Percentiles rank a stretch among this genome's conserved stretches.
Evolutionary conservation across 2,113 vertebrate genomes (phyloP).

Genomic region (Thermophis baileyi): DNA sequence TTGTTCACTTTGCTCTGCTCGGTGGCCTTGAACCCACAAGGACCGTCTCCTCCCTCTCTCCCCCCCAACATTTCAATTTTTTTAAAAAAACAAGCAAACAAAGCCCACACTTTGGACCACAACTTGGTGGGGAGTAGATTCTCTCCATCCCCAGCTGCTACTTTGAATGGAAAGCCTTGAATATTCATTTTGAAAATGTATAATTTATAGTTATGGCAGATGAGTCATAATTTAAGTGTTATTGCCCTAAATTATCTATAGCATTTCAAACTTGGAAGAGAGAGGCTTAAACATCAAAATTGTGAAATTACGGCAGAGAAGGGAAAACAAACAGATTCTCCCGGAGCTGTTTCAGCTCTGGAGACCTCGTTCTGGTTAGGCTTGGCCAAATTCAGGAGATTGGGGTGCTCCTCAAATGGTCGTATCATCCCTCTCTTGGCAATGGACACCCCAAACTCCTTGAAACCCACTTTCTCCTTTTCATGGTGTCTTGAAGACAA

Average conservation of each 20-base stretch:
- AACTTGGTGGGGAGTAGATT: not conserved
- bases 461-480: not conserved
- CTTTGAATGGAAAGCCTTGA: conserved; percentile 51
- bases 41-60: not conserved
- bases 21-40: not conserved
- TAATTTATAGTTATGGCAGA: conserved; percentile 61
- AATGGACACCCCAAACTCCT: not conserved
- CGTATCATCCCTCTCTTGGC: not conserved
- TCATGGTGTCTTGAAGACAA: not conserved
- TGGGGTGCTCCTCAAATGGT: not conserved
- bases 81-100: not conserved
- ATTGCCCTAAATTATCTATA: conserved; percentile 64
- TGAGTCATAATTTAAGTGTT: conserved; percentile 66
- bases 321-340: not conserved
- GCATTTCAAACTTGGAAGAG: conserved; percentile 45
- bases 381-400: not conserved
- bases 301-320: not conserved
- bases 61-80: not conserved
- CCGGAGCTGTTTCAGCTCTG: no score
- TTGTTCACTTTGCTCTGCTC: not conserved
- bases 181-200: conserved; percentile 56
- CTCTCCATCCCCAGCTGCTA: conserved; percentile 50
- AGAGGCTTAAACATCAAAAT: conserved; percentile 10
- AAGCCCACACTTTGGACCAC: not conserved
- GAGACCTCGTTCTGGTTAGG: not conserved